Evolutionary conservation across 1,140 invertebrate species (phyloP), one percentile per base, ranked within the genome.

Genomic region (Conus betulinus): DNA sequence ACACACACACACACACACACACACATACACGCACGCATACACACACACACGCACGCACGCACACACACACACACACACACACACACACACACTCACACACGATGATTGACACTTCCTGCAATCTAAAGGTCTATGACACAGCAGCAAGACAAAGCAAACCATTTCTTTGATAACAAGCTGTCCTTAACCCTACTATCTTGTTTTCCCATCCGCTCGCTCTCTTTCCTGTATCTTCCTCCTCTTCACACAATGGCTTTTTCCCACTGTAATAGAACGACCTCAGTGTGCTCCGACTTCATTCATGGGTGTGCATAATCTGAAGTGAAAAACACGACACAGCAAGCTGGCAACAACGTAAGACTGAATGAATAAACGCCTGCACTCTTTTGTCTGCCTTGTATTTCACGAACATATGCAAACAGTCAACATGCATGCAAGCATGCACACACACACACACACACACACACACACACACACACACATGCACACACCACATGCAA

Each of bases 51-150:
- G 20, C 67, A 71, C 67, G 20, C 67, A 71, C 67, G 20, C 67
- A 71, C 67, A 71, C 67, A 20, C 67, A 71, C 67, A 71, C 67
- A 20, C 67, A 71, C 67, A 71, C 67, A 71, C 67, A 71, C 67
- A 71, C 67, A 71, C 67, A 71, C 67, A 71, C 67, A 71, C 67
- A 71, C 67, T 13, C 67, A 71, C 67, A 71, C 67, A 71, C 67
- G 20, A 17, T 71, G 67, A 71, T 71, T 15, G 15, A 71, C 67
- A 57, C 55, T 57, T 57, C 55, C 55, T 57, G 55, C 55, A 57
- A 57, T 57, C 55, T 13, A 57, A 7, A 57, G 55, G 55, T 7
- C 55, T 57, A 6, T 57, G 13, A 57, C 55, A 57, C 6, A 13
- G 55, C 13, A 57, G 13, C 55, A 57, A 57, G 55, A 7, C 55